Conservation (phyloP, 2,113 vertebrate genomes). For the Nesogale talazaci region DNA sequence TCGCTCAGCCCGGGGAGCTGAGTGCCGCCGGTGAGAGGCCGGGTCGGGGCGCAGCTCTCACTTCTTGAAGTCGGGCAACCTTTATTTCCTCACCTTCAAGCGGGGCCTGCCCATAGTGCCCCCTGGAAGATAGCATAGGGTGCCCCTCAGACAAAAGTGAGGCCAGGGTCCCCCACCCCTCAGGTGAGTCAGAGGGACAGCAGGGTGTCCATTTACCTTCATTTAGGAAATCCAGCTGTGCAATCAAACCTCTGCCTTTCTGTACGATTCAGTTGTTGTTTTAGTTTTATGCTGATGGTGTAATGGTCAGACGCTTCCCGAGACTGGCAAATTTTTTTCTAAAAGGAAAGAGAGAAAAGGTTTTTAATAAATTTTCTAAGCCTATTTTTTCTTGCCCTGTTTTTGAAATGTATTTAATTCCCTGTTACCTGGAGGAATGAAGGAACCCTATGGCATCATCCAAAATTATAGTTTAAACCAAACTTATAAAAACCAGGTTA, state of each 20-base stretch:
- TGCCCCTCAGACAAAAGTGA: neutral
- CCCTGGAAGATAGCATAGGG: neutral
- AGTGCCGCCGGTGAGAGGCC: neutral
- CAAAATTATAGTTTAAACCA: slow-evolving; percentile 9
- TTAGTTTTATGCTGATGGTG: no score
- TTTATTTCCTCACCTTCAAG: neutral
- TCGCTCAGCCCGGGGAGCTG: neutral
- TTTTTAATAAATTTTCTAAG: no score
- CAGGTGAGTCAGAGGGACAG: neutral
- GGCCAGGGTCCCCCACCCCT: no score
- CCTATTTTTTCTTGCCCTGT: neutral
- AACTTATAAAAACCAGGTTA: neutral
- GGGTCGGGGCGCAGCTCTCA: accelerated
- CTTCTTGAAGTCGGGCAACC: no score
- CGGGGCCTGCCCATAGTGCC: neutral
- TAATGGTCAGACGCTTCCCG: no score
- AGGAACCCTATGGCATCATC: slow-evolving; percentile 22
- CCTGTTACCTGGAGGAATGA: neutral
- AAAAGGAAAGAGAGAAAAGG: no score
- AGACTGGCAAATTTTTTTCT: no score
- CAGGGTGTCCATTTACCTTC: neutral
- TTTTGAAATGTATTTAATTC: neutral
- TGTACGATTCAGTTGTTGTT: no score
- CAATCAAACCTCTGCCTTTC: neutral
- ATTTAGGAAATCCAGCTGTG: neutral